Evolutionary conservation across 2,797 vertebrate species (phyloP).

Genomic region (Ispidina picta): DNA sequence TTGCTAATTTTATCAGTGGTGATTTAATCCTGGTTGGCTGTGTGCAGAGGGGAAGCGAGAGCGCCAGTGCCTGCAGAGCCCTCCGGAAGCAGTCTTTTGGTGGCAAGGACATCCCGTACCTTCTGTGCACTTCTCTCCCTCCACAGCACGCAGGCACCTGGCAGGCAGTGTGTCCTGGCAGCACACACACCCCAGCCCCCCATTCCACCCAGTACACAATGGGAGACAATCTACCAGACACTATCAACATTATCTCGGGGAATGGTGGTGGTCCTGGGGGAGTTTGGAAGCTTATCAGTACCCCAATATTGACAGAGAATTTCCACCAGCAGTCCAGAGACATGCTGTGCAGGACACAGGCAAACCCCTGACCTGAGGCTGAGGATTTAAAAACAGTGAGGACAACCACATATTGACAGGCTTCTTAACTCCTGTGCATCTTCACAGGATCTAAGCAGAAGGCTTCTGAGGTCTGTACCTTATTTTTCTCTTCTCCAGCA

Average conservation of each 20-base stretch:
- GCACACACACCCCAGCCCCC: fast-evolving
- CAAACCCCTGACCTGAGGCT: not conserved
- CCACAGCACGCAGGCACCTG: fast-evolving
- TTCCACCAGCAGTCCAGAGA: not conserved
- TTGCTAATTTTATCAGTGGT: conserved; percentile 40
- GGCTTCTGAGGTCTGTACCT: not conserved
- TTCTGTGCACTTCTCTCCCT: not conserved
- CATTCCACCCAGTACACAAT: fast-evolving
- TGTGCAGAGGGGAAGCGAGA: not conserved
- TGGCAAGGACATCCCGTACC: not conserved
- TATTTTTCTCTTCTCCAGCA: not conserved
- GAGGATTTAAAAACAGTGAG: not conserved
- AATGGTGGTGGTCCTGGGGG: not conserved
- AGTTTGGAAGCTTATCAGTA: not conserved
- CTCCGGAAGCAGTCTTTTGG: fast-evolving
- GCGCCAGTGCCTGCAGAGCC: not conserved
- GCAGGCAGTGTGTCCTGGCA: fast-evolving
- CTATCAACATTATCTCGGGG: not conserved
- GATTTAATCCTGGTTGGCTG: not conserved
- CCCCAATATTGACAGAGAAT: not conserved
- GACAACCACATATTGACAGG: not conserved
- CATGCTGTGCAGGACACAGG: fast-evolving
- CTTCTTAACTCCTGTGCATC: not conserved
- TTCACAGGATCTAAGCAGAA: not conserved
- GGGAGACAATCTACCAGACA: not conserved